Base-by-base conservation (phyloP, 2,797 vertebrate genomes). In the Mus caroli region DNA sequence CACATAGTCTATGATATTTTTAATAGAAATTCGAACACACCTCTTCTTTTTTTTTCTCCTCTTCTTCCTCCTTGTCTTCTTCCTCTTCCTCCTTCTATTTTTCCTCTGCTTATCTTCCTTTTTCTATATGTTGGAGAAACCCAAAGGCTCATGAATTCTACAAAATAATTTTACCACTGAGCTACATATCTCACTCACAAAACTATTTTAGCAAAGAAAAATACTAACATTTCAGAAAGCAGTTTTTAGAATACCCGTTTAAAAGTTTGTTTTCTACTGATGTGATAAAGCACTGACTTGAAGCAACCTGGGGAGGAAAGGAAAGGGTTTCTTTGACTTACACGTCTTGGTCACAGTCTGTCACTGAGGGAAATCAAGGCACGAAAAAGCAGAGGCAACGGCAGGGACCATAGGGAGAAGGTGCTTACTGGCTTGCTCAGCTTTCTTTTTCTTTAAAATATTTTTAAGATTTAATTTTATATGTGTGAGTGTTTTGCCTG, bases 131-230 rank as follows among this genome's bases (percentile, higher is more conserved):
- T 52, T 54, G n/a, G 34, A 64, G 64, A 54, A 1, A 54, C 22
- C 22, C 34, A 71, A 54, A 54, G 64, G 64, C 84, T 87, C 22
- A 40, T 58, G 37, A 31, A 52, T 75, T 28, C 54, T 50, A 77
- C n/a, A 28, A 43, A 60, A 34, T 19, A 28, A 13, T 8, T 50
- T 75, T 24, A 28, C 31, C 17, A 37, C 24, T 56, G 31, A 94
- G 15, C n/a, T 69, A 58, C 7, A 77, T 24, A 34, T 67, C 19
- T 22, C 34, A 92, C 8, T n/a, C 52, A 37, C 22, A 71, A 71
- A n/a, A 56, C 15, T 24, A 60, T 60, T 82, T 40, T 73, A 75
- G 37, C 46, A 88, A 92, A 94, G 26, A 94, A 94, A 91, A 90
- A 80, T 62, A 77, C 3, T 73, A 62, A 77, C 87, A 75, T 91